Evolutionary conservation across 2,888 invertebrate species (phyloP), one percentile per base, ranked within the genome.

Genomic region (Parnassius orleans): DNA sequence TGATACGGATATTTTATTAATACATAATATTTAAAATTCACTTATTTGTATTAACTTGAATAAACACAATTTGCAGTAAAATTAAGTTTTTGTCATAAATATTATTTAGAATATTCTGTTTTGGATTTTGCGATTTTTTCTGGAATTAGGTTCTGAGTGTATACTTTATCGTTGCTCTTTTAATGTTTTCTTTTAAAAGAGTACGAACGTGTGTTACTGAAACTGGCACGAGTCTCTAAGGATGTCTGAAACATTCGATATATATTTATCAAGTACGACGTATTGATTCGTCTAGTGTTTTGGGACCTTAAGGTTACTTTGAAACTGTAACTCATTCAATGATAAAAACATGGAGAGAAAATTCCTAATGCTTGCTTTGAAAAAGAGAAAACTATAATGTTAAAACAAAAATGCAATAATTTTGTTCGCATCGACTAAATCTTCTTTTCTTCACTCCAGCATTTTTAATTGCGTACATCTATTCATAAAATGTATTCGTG

Each of bases 261-360:
- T 51, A 11, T 24, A 14, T 55, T 54, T 11, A 54, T 50, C 42
- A 55, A 55, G 48, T 43, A 53, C 41, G 24, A 54, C 43, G 19
- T 24, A 42, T 47, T 57, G 33, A 48, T 48, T 41, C 10, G 41
- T 46, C 10, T 48, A 33, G 33, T 55, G 44, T 47, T 57, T 47
- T 19, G 61, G 57, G 57, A 61, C 51, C 48, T 10, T 14, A 3
- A 14, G 15, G 47, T 61, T 57, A 47, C 57, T 61, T 61, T 61
- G 61, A 61, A 15, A 46, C 41, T 41, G 41, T 59, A 59, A 59
- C 41, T 10, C 51, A 56, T n/a, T 56, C 44, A 44, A 44, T 51
- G 14, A 53, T 12, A 15, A 46, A 53, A 19, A 59, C 14, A 10
- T 24, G 43, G 43, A 43, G 48, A 51, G 41, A 56, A 50, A 50